phyloP scores from a whole-genome alignment of 2,797 vertebrate species.

The Dendrocincla tyrannina region DNA sequence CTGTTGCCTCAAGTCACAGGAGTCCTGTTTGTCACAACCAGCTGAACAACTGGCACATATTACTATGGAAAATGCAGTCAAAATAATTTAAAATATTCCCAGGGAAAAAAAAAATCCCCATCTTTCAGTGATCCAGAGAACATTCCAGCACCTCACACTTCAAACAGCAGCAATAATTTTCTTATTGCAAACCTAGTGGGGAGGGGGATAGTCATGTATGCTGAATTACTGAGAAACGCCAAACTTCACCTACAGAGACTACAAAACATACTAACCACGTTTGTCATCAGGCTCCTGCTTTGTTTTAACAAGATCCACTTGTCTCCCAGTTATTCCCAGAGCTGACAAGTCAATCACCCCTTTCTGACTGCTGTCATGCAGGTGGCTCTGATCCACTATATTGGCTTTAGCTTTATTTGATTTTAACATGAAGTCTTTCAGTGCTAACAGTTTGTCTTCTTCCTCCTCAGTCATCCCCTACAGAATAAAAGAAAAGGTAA shows the following conservation, averaged over 20 bases:
- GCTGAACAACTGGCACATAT: neutral
- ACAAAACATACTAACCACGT: constrained; percentile 79
- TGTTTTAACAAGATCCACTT: constrained; percentile 91
- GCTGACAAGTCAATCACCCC: constrained; percentile 88
- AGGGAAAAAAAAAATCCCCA: neutral
- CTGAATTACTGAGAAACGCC: neutral
- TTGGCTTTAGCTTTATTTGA: constrained; percentile 97
- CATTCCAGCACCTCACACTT: neutral
- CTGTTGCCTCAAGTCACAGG: neutral
- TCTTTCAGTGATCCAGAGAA: neutral
- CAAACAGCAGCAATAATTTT: neutral
- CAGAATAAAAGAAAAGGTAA: neutral
- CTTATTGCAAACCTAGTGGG: neutral
- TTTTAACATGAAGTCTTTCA: constrained; percentile 98
- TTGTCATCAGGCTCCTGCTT: constrained; percentile 92
- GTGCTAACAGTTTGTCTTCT: constrained; percentile 94
- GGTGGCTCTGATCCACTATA: constrained; percentile 90
- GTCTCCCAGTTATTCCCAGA: constrained; percentile 90
- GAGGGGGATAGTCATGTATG: neutral
- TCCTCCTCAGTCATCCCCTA: constrained; percentile 97
- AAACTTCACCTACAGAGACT: neutral
- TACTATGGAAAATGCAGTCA: neutral
- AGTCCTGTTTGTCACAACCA: neutral
- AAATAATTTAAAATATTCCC: neutral
- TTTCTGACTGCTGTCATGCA: constrained; percentile 86